Evolutionary conservation across 1,140 invertebrate genomes (phyloP), one percentile per base, ranked within the genome.

Genomic region (Caenorhabditis remanei): DNA sequence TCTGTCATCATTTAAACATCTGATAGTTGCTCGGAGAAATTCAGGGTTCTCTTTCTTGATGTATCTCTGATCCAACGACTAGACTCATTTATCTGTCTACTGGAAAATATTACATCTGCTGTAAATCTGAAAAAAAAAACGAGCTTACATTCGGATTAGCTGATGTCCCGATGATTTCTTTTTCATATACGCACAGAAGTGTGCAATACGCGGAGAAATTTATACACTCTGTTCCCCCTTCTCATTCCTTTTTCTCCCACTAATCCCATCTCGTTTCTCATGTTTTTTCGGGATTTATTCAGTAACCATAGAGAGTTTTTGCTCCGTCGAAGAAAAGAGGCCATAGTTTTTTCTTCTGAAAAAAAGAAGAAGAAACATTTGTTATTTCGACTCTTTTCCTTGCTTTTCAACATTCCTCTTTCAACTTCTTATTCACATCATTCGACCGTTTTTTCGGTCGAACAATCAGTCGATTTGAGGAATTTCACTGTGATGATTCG

Each of bases 211-310:
- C 32, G 32, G 32, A 2, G 32, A 32, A 32, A 32, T 32, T 32
- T 32, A 32, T 32, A 32, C 32, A 32, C 32, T 32, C 32, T 32
- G 32, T 32, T 32, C 32, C 32, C 32, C 32, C 32, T 32, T 32
- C 32, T 32, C 32, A 79, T 43, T 79, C 24, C 24, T 4, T 50
- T 53, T 21, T 53, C 24, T 50, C 46, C 21, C n/a, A 50, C 46
- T 79, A 79, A 79, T 79, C 71, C 13, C 65, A 46, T 43, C 63
- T 75, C 50, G 50, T 53, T 53, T 53, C 43, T 19, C 24, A n/a
- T 75, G 46, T 50, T 79, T 79, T 79, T 79, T 79, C 71, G 46
- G 71, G 71, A 79, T 79, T 79, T 50, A 79, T 79, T 79, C 71
- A 32, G 43, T 79, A 50, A 79, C 71, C 71, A 79, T 50, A 79